Base-by-base conservation (phyloP, 2,113 vertebrate species). In the Oryzias javanicus region DNA sequence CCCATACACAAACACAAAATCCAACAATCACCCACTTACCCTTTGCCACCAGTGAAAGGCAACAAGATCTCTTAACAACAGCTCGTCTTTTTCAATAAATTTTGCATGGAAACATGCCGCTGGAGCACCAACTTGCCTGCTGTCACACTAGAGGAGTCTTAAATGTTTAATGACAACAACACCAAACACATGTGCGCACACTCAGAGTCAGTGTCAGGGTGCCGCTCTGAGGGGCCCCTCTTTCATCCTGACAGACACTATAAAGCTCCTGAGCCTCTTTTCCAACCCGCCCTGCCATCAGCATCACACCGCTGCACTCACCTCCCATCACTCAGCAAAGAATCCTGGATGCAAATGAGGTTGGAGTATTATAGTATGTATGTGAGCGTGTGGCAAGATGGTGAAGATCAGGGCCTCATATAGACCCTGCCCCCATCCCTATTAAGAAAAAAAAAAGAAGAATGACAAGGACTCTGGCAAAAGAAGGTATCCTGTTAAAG, bases 131-230 rank as follows among this genome's bases (percentile, higher is more conserved):
- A 92, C 94, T 91, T 93, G 92, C 94, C 94, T 94, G 95, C 96
- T 98, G 95, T 94, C 95, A 93, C 91, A 90, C 81, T 93, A 93
- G 93, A 94, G 93, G 91, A 89, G 85, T 89, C 91, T 94, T 98
- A 92, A 97, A 97, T 98, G 94, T 98, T 98, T 98, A 94, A 98
- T 98, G 95, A 93, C 91, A 92, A 97, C 95, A 98, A 93, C 96
- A 99, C 91, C 91, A 86, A 67, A 73, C 93, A 87, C 91, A 86
- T 92, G 79, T 91, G 82, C 92, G 83, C 90, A 70, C 90, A 86
- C 93, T 89, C 92, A 88, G 89, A 91, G 92, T 91, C 86, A 55
- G 92, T 93, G 94, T 95, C 94, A 95, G 91, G 91, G 93, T 94
- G 91, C 91, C 86, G 91, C 94, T 91, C 91, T 89, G 75, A 87